These are phyloP conservation scores for Drosophila kuntzei DNA, from an alignment of 2,888 invertebrate species.

Conservation along the genomic window DNA sequence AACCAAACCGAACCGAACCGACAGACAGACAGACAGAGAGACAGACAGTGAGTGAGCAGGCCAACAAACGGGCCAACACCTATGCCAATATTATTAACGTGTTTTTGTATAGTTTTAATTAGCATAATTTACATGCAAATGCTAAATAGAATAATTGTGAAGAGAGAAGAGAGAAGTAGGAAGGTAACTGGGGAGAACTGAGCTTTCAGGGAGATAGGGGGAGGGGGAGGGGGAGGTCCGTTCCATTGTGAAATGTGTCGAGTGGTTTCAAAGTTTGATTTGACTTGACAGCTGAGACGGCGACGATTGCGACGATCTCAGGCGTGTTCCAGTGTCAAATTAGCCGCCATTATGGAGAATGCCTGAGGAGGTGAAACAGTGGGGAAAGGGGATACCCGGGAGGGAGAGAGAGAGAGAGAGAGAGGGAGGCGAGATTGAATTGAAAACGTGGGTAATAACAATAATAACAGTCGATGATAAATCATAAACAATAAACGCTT, in stretches of 20 bases:
- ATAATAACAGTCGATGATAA: slow-evolving; percentile 60
- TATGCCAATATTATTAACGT: slow-evolving; percentile 69
- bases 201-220: not conserved
- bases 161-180: not conserved
- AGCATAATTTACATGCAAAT: slow-evolving; percentile 77
- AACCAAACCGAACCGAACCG: slow-evolving; percentile 21
- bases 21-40: slow-evolving; percentile 26
- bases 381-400: slow-evolving; percentile 1
- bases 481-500: slow-evolving; percentile 71
- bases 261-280: slow-evolving; percentile 66
- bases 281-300: slow-evolving; percentile 72
- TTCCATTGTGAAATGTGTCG: slow-evolving; percentile 67
- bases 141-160: slow-evolving; percentile 61
- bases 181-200: slow-evolving; percentile 1
- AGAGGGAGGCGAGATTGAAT: not conserved
- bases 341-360: slow-evolving; percentile 62
- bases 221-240: not conserved
- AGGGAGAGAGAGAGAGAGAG: too few species aligned
- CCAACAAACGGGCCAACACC: slow-evolving; percentile 55
- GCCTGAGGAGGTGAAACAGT: slow-evolving; percentile 17
- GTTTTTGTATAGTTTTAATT: slow-evolving; percentile 76
- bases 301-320: slow-evolving; percentile 43
- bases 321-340: slow-evolving; percentile 77
- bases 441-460: slow-evolving; percentile 44
- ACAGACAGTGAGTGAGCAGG: slow-evolving; percentile 10